These are phyloP conservation scores for Gorsachius magnificus DNA, from an alignment of 2,797 vertebrate genomes.

Conservation along the genomic window DNA sequence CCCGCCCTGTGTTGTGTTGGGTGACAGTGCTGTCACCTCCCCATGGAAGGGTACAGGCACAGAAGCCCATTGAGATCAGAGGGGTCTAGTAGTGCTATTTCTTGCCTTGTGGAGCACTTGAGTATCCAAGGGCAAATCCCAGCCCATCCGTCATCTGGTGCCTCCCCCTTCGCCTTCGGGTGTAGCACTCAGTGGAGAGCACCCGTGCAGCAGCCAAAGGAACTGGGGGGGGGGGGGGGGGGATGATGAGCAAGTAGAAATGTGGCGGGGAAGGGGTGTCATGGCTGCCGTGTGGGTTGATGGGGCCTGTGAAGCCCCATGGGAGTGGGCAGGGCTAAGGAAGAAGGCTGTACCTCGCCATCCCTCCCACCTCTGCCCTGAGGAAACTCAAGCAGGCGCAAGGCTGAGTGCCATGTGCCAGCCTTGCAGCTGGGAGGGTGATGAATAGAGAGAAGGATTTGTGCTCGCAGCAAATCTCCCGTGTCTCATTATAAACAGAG, in stretches of 20 bases:
- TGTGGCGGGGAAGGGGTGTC: fast-evolving
- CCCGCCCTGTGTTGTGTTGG: neutral
- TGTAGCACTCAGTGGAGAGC: neutral
- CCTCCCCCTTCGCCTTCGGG: neutral
- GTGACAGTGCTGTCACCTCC: neutral
- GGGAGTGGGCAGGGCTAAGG: neutral
- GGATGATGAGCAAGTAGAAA: neutral
- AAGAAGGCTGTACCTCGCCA: neutral
- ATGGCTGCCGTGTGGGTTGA: fast-evolving
- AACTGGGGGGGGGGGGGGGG: neutral
- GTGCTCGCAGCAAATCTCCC: neutral
- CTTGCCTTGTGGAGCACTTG: neutral
- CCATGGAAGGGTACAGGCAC: neutral
- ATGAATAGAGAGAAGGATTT: neutral
- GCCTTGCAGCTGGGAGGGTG: neutral
- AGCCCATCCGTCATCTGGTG: fast-evolving
- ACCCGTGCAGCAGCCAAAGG: neutral
- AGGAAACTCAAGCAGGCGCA: neutral
- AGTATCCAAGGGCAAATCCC: neutral
- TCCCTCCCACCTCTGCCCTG: neutral
- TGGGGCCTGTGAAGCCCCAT: neutral
- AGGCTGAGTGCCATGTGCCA: neutral
- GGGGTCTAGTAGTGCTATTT: neutral
- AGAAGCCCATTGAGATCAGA: neutral
- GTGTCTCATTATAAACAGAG: neutral